Base-by-base conservation (phyloP, 2,113 vertebrate species). In the Oxyura jamaicensis region DNA sequence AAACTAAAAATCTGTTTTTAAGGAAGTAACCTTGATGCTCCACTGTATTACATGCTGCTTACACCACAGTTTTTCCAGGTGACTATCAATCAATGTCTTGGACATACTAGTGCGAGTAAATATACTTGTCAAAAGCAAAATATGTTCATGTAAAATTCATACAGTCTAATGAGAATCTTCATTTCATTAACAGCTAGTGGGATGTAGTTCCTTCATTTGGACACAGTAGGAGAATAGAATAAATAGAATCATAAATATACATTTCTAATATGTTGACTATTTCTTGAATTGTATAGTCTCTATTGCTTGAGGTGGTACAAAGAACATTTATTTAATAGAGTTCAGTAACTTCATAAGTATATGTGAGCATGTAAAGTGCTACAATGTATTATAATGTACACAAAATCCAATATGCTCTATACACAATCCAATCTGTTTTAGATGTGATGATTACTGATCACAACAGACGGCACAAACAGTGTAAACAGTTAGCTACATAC, bases 341-440 rank as follows among this genome's bases (percentile, higher is more conserved):
- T 68, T 93, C 56, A 79, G 83, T 52, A 90, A 52, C 35, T 91
- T 75, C 55, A 11, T 75, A 63, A 42, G 56, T 41, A 80, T 80
- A 55, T 80, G 88, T 59, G 59, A 90, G 66, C 39, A 46, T 62
- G 55, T 36, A 33, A 94, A 88, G 23, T 71, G 91, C 86, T 77
- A 3, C 66, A 59, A 19, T 44, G 56, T 42, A 58, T 78, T 72
- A 5, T 20, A 41, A 82, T 18, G 60, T 42, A 81, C 83, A 91
- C 78, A 80, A 73, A 91, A 2, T 41, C 76, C 88, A 95, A 48
- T 22, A 25, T 78, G 79, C 46, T 90, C 52, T 74, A 10, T n/a
- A 15, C 13, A n/a, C 55, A 83, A 62, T 66, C 82, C 96, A 92
- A 74, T 93, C 97, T 96, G 95, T 14, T 90, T 52, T 36, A 56